phyloP scores from a whole-genome alignment of 1,140 invertebrate species.

The Tribolium castaneum region DNA sequence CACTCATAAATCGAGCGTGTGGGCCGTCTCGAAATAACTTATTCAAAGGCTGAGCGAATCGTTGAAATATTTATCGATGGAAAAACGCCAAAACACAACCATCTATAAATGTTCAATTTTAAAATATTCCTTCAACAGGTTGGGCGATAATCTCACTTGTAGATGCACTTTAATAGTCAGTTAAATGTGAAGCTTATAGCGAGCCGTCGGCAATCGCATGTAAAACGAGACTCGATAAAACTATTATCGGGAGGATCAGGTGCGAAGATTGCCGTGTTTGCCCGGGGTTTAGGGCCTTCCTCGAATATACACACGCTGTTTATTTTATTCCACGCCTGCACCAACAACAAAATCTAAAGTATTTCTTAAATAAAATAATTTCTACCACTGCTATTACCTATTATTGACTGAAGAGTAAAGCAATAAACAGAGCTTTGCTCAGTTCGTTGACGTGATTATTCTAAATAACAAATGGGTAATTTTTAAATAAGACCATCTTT shows the following conservation, averaged over 20 bases:
- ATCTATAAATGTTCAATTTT: neutral
- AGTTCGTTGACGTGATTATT: no score
- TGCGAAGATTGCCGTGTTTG: constrained; percentile 12
- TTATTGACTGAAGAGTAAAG: no score
- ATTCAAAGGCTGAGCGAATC: neutral
- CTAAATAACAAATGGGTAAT: no score
- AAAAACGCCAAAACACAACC: neutral
- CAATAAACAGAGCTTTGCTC: no score
- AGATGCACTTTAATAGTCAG: constrained; percentile 9
- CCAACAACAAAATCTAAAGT: no score
- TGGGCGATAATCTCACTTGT: constrained; percentile 10
- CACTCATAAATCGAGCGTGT: neutral
- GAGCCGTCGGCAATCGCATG: constrained; percentile 16
- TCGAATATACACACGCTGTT: no score
- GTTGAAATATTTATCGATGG: neutral
- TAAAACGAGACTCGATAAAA: constrained; percentile 21
- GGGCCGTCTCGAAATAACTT: neutral
- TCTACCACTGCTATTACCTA: no score
- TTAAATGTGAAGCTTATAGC: constrained; percentile 24
- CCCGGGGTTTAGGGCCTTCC: neutral
- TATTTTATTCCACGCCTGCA: no score
- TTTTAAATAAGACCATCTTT: no score
- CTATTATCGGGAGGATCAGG: constrained; percentile 32
- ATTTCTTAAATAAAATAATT: no score
- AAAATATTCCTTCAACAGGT: neutral